phyloP scores from a whole-genome alignment of 2,888 invertebrate species.

The Scotopteryx bipunctaria region DNA sequence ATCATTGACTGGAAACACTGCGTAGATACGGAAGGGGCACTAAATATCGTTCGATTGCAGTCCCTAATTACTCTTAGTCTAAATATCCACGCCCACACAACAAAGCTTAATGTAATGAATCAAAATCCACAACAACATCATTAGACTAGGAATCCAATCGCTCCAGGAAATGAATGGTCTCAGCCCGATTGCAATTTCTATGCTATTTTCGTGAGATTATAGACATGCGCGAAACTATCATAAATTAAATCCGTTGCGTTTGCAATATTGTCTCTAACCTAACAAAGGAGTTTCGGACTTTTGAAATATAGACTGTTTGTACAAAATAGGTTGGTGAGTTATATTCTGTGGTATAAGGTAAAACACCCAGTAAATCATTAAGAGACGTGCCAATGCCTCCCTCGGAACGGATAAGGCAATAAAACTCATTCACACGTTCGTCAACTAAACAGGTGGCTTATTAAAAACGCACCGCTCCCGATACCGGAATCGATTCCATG shows the following conservation, averaged over 20 bases:
- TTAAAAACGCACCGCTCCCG: conserved; percentile 67
- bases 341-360: conserved; percentile 27
- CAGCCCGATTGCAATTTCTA: conserved; percentile 28
- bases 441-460: conserved; percentile 78
- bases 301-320: conserved; percentile 24
- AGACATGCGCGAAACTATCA: conserved; percentile 25
- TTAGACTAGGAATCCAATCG: conserved; percentile 32
- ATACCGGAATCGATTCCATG: conserved; percentile 54
- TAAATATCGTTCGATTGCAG: conserved; percentile 7
- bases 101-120: conserved; percentile 24
- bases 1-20: too few relatives aligned
- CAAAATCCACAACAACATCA: conserved; percentile 31
- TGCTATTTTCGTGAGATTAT: conserved; percentile 24
- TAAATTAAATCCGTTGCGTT: conserved; percentile 25
- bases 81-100: conserved; percentile 25
- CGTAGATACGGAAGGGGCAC: too few relatives aligned
- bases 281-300: conserved; percentile 23
- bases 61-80: conserved; percentile 14
- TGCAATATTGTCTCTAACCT: conserved; percentile 25
- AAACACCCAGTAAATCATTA: conserved; percentile 66
- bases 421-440: conserved; percentile 82
- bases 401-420: conserved; percentile 72
- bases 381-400: conserved; percentile 70
- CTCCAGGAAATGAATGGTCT: conserved; percentile 28
- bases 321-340: conserved; percentile 15